A percentile compares a stretch with the other conserved stretches of the same genome.
These are phyloP conservation scores for Drosophila leonis DNA, from an alignment of 2,888 invertebrate species.

Conservation along the genomic window DNA sequence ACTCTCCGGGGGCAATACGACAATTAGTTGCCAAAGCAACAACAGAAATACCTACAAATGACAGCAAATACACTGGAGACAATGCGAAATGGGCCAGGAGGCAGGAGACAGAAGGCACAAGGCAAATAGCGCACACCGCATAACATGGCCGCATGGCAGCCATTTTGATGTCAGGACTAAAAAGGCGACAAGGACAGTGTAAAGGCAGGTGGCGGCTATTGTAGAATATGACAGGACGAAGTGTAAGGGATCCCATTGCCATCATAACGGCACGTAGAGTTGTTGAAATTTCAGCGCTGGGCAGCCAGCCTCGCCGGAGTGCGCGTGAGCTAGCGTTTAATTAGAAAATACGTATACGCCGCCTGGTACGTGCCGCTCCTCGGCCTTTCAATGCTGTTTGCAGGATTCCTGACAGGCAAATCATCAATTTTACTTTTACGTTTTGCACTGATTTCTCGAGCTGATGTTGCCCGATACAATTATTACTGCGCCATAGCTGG, in stretches of 20 bases:
- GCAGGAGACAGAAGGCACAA: not conserved
- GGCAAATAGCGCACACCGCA: conserved; percentile 40
- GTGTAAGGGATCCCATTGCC: conserved; percentile 7
- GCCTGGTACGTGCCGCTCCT: conserved; percentile 60
- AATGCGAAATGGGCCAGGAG: conserved; percentile 6
- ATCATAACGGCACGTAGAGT: conserved; percentile 67
- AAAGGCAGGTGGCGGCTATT: conserved; percentile 45
- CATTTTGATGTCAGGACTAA: conserved; percentile 73
- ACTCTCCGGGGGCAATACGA: conserved; percentile 74
- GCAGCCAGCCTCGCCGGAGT: conserved; percentile 7
- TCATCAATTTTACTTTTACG: conserved; percentile 68
- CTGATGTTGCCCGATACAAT: conserved; percentile 39
- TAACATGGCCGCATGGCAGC: conserved; percentile 69
- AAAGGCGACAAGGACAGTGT: conserved; percentile 44
- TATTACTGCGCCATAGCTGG: conserved; percentile 30
- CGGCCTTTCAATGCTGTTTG: conserved; percentile 8
- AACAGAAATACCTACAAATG: conserved; percentile 79
- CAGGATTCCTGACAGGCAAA: conserved; percentile 63
- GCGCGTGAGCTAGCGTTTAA: conserved; percentile 57
- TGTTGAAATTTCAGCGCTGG: conserved; percentile 58
- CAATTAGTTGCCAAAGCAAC: conserved; percentile 80
- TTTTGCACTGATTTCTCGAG: conserved; percentile 34
- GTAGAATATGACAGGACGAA: not conserved
- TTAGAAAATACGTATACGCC: conserved; percentile 76
- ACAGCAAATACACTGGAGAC: conserved; percentile 72